A percentile compares a stretch with the other conserved stretches of the same genome.
phyloP scores from a whole-genome alignment of 2,113 vertebrate genomes.

The Ramphastos sulfuratus region DNA sequence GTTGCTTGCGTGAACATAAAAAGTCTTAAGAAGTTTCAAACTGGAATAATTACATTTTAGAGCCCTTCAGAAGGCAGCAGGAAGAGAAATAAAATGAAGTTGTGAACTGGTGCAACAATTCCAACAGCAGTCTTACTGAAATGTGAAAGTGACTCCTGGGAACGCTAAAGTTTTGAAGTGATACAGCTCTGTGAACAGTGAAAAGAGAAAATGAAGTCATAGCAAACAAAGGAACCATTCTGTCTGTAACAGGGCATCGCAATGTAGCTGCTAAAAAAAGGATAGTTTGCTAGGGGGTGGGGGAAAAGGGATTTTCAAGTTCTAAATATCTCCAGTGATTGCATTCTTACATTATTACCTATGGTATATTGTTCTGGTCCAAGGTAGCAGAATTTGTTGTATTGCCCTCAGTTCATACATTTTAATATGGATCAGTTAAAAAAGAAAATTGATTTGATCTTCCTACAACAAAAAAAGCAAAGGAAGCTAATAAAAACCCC shows the following conservation, averaged over 20 bases:
- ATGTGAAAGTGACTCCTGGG: not conserved
- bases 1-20: not conserved
- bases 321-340: not conserved
- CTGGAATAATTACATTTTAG: not conserved
- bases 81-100: not conserved
- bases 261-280: not conserved
- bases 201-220: conserved; percentile 18
- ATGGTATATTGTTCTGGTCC: not conserved
- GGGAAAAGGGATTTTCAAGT: not conserved
- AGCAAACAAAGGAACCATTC: not conserved
- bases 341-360: not conserved
- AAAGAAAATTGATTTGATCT: not conserved
- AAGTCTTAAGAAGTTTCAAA: not conserved
- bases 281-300: not conserved
- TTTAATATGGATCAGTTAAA: not conserved
- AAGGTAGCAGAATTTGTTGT: not conserved
- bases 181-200: not conserved
- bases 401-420: not conserved
- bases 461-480: not conserved
- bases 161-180: not conserved
- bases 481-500: not conserved
- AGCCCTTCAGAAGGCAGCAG: not conserved
- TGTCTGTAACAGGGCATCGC: not conserved
- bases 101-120: not conserved
- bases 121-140: not conserved